Evolutionary conservation across 2,113 vertebrate species (phyloP), one percentile per base, ranked within the genome.

Genomic region (Ammodytes marinus): DNA sequence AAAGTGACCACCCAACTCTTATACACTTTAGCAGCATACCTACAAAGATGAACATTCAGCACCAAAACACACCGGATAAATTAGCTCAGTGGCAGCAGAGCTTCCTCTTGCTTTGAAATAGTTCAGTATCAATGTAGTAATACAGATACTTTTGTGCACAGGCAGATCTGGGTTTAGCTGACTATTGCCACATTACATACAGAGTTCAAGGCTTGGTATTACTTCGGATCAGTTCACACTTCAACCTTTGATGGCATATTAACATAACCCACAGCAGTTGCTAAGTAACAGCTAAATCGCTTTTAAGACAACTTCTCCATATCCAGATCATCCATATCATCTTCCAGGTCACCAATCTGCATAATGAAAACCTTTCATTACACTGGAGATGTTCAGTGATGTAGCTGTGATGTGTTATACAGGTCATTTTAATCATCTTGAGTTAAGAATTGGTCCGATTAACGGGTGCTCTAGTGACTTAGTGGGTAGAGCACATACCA

Each of bases 221-320:
- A 69, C 42, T 27, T n/a, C 3, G 66, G 55, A 58, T 84, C 66
- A 52, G 43, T 63, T 63, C 59, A 58, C 9, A 35, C 67, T 76
- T 77, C 69, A 69, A 46, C 13, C 43, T 80, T 73, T 76, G 50
- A 46, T 35, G 46, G 67, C 40, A 55, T 63, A 80, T 76, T 66
- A 73, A 47, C 63, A 76, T 45, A 82, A 68, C 27, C 43, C 4
- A 4, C 35, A 19, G 58, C 50, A 19, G 80, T 89, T 83, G 73
- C 77, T 69, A 47, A 76, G 71, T 75, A 86, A 79, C 75, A 64
- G 64, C 55, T 55, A 74, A 83, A 79, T 76, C 47, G n/a, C 1
- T 53, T 59, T 19, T 27, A 27, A 40, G 19, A 40, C n/a, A 69
- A 40, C 58, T 63, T 53, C 37, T 54, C 64, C 11, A 17, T 27